Evolutionary conservation across 1,140 invertebrate genomes (phyloP).

Genomic region (Drosophila takahashii): DNA sequence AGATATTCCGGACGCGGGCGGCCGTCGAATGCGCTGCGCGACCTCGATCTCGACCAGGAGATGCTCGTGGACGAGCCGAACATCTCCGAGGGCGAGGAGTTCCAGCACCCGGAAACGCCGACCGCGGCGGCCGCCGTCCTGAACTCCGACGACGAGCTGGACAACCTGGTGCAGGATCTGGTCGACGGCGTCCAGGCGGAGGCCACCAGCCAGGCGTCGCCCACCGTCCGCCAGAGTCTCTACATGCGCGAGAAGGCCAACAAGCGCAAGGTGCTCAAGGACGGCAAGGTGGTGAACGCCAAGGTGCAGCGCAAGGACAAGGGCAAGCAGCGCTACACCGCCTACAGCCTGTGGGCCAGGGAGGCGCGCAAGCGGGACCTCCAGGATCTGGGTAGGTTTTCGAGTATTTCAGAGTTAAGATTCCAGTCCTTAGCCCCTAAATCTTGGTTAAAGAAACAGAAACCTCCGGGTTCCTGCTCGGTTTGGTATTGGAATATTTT

Average conservation of each 20-base stretch:
- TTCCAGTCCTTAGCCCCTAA: too few species aligned
- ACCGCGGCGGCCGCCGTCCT: constrained; percentile 23
- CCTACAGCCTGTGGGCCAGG: constrained; percentile 96
- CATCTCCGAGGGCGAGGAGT: constrained; percentile 37
- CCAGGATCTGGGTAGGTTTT: constrained; percentile 87
- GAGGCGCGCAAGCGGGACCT: constrained; percentile 88
- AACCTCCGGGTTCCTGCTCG: too few species aligned
- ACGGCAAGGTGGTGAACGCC: constrained; percentile 88
- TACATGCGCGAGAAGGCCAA: constrained; percentile 92
- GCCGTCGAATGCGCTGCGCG: constrained; percentile 61
- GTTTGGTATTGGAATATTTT: too few species aligned
- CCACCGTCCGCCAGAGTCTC: constrained; percentile 86
- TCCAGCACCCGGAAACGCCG: constrained; percentile 8
- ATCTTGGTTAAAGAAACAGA: too few species aligned
- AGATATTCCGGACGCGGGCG: constrained; percentile 60
- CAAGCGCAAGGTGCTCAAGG: constrained; percentile 91
- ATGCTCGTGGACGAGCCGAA: constrained; percentile 42
- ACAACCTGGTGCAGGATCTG: constrained; percentile 75
- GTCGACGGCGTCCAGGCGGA: constrained; percentile 78
- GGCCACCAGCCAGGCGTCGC: constrained; percentile 80
- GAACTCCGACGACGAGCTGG: constrained; percentile 75
- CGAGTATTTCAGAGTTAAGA: background rate
- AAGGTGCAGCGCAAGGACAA: constrained; percentile 90
- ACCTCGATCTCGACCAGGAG: constrained; percentile 53
- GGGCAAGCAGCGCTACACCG: constrained; percentile 92